These are phyloP conservation scores for Heliconius melpomene DNA, from an alignment of 1,140 invertebrate species.

Conservation along the genomic window DNA sequence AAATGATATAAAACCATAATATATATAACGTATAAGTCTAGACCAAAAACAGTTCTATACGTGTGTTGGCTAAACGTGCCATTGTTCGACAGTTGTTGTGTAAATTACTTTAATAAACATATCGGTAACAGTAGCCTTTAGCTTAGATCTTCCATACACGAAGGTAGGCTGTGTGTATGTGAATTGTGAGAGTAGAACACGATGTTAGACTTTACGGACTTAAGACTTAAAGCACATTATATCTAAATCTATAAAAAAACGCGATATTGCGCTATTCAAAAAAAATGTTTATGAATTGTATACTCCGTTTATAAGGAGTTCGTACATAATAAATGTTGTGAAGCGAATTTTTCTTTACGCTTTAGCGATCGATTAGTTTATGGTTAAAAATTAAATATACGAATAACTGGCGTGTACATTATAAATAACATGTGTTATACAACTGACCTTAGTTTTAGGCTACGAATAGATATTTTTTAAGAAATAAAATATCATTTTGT, in stretches of 20 bases:
- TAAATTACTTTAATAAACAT: slow-evolving; percentile 76
- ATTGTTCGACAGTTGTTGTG: slow-evolving; percentile 70
- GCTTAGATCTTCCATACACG: slow-evolving; percentile 77
- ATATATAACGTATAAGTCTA: slow-evolving; percentile 30
- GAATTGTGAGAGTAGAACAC: slow-evolving; percentile 30
- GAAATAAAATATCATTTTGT: slow-evolving; percentile 79
- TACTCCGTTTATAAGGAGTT: slow-evolving; percentile 36
- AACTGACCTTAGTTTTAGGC: slow-evolving; percentile 77
- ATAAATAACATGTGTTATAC: slow-evolving; percentile 70
- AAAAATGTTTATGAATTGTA: slow-evolving; percentile 12
- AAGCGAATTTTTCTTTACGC: slow-evolving; percentile 31
- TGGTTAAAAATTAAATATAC: slow-evolving; percentile 41
- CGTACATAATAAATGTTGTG: slow-evolving; percentile 17
- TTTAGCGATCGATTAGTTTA: slow-evolving; percentile 38
- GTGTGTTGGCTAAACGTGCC: slow-evolving; percentile 67
- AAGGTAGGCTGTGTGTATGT: slow-evolving; percentile 59
- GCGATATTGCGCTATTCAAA: slow-evolving; percentile 30
- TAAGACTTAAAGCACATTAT: slow-evolving; percentile 42
- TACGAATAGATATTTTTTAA: slow-evolving; percentile 77
- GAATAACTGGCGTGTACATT: slow-evolving; percentile 55
- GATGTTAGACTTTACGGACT: slow-evolving; percentile 36
- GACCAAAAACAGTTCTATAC: slow-evolving; percentile 43
- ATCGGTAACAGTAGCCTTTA: slow-evolving; percentile 79
- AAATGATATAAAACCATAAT: slow-evolving; percentile 19
- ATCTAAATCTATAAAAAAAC: slow-evolving; percentile 27